Conservation (phyloP, 2,888 invertebrate genomes). For the Euzophera pinguis region DNA sequence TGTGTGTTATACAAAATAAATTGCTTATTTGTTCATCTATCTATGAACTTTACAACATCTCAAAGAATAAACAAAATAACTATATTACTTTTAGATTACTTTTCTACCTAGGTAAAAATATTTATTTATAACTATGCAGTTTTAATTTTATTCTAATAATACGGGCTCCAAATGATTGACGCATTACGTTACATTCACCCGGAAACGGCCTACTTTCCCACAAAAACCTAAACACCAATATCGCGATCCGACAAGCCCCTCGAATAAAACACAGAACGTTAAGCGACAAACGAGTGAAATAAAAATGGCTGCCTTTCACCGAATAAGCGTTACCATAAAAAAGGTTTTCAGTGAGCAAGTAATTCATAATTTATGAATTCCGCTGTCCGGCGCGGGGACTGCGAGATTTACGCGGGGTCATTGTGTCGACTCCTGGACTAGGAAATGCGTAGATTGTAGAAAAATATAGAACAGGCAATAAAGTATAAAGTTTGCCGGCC, state of each 20-base stretch:
- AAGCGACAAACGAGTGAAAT: slow-evolving; percentile 66
- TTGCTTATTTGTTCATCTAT: no score
- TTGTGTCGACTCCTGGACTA: slow-evolving; percentile 65
- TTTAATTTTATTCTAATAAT: no score
- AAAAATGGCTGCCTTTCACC: slow-evolving; percentile 70
- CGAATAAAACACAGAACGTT: slow-evolving; percentile 43
- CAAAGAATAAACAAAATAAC: no score
- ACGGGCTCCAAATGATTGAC: no score
- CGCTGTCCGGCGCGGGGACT: slow-evolving; percentile 56
- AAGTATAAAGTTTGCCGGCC: no score
- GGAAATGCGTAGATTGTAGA: slow-evolving; percentile 33
- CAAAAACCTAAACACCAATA: background rate
- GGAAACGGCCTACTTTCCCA: background rate
- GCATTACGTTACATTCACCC: background rate
- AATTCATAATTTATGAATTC: slow-evolving; percentile 80
- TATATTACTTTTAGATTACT: no score
- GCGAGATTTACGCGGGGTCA: slow-evolving; percentile 77
- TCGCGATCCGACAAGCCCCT: slow-evolving; percentile 26
- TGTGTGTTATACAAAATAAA: no score
- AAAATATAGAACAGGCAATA: slow-evolving; percentile 19
- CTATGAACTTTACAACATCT: no score
- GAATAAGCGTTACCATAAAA: slow-evolving; percentile 77
- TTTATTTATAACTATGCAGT: no score
- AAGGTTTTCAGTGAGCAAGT: slow-evolving; percentile 79
- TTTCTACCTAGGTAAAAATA: no score